Conservation (phyloP, 2,797 vertebrate species). For the Liasis olivaceus region DNA sequence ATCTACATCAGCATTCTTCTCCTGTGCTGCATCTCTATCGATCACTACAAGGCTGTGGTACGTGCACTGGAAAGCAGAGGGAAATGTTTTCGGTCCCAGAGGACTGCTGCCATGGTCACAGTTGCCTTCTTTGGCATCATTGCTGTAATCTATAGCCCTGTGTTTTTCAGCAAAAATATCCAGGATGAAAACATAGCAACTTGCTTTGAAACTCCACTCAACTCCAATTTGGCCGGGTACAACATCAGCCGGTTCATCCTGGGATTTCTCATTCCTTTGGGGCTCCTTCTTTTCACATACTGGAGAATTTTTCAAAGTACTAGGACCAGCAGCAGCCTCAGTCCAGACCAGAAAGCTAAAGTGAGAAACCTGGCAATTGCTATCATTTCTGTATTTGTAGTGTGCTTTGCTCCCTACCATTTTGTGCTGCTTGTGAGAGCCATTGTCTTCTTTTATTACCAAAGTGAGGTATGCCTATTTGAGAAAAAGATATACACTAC, state of each 20-base stretch:
- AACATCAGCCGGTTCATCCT: slow-evolving; percentile 76
- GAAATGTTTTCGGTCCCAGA: slow-evolving; percentile 72
- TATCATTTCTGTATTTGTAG: slow-evolving; percentile 83
- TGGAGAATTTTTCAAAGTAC: slow-evolving; percentile 73
- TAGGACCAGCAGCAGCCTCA: slow-evolving; percentile 75
- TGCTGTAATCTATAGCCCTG: slow-evolving; percentile 67
- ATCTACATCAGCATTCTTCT: slow-evolving; percentile 92
- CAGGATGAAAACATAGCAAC: rapidly evolving
- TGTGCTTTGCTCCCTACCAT: slow-evolving; percentile 90
- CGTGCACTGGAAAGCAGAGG: slow-evolving; percentile 82
- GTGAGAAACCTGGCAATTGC: slow-evolving; percentile 73
- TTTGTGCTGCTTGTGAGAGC: slow-evolving; percentile 80
- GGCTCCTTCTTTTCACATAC: slow-evolving; percentile 79
- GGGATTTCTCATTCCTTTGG: slow-evolving; percentile 82
- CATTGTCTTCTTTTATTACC: slow-evolving; percentile 64
- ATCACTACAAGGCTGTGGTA: slow-evolving; percentile 84
- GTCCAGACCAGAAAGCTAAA: slow-evolving; percentile 73
- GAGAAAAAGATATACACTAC: slow-evolving; percentile 73
- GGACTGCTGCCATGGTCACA: slow-evolving; percentile 62
- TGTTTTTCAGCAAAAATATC: slow-evolving; percentile 70
- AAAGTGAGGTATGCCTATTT: slow-evolving; percentile 40
- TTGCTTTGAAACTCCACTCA: slow-evolving; percentile 83
- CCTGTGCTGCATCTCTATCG: slow-evolving; percentile 87
- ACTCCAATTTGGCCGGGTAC: slow-evolving; percentile 59
- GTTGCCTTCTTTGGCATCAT: slow-evolving; percentile 65